Base-by-base conservation (phyloP, 2,113 vertebrate genomes). In the Canis aureus region DNA sequence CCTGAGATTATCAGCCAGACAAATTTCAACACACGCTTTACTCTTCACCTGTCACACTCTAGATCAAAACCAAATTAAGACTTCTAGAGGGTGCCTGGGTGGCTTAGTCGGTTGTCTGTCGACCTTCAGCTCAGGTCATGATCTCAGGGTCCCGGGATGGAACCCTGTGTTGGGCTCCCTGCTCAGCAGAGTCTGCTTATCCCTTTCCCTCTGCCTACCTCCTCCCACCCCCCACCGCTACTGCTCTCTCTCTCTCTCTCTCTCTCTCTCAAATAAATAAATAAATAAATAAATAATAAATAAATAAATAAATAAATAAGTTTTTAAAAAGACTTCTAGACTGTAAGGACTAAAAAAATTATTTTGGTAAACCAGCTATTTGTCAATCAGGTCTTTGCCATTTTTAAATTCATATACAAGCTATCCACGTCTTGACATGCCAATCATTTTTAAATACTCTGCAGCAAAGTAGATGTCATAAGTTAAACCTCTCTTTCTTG, bases 351-450 rank as follows among this genome's bases (percentile, higher is more conserved):
- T 60, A 0, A 71, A 69, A 57, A 69, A 32, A 43, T 32, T 71
- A 73, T 64, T 90, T 55, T 80, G 35, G 27, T n/a, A 89, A 88
- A 64, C 25, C 49, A 93, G 62, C 29, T 74, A 15, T 74, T 86
- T 93, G 73, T 67, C 83, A 79, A 13, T 69, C 55, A 13, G 67
- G 62, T 59, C n/a, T 84, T 38, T 51, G 60, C 20, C 27, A 73
- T 97, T 53, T 73, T 64, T 89, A 89, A 66, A 89, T 92, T 88
- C 76, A 87, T 82, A 49, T 62, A 66, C 53, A 69, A n/a, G 11
- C 23, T 96, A 71, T 64, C 23, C 27, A 62, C 35, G 4, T 76
- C 32, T 92, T 84, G 51, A 83, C 22, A 57, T 79, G 35, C 23
- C 85, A 43, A 57, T 57, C 49, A 57, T 29, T 89, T 82, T 87